Evolutionary conservation across 2,888 invertebrate species (phyloP).

Genomic region (Drosophila cracens): DNA sequence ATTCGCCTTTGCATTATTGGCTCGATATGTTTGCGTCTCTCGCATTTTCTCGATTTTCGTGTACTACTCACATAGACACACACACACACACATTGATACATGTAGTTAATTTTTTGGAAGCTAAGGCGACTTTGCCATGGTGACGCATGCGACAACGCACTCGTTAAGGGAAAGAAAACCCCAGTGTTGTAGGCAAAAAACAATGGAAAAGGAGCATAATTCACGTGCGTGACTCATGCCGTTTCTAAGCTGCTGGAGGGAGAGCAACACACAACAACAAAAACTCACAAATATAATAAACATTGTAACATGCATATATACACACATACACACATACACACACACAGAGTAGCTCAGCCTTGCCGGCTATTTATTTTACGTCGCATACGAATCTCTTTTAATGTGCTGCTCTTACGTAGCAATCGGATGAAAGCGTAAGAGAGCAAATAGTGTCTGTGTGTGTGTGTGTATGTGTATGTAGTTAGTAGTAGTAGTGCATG

Average conservation of each 20-base stretch:
- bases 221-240: constrained; percentile 74
- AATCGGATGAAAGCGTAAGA: constrained; percentile 23
- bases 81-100: neutral
- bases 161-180: constrained; percentile 23
- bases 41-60: constrained; percentile 30
- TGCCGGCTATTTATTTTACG: constrained; percentile 33
- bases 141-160: constrained; percentile 51
- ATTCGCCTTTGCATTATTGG: constrained; percentile 48
- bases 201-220: constrained; percentile 36
- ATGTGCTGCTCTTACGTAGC: constrained; percentile 20
- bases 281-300: constrained; percentile 9
- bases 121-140: constrained; percentile 42
- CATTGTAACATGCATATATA: constrained; percentile 2
- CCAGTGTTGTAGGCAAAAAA: constrained; percentile 11
- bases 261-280: neutral
- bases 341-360: constrained; percentile 2
- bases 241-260: constrained; percentile 1
- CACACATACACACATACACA: neutral
- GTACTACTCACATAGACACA: neutral
- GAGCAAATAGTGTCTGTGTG: neutral
- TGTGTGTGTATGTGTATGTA: neutral
- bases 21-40: neutral
- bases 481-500: neutral
- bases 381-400: constrained; percentile 3
- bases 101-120: constrained; percentile 25